phyloP scores from a whole-genome alignment of 2,797 vertebrate species.

The Chanos chanos region DNA sequence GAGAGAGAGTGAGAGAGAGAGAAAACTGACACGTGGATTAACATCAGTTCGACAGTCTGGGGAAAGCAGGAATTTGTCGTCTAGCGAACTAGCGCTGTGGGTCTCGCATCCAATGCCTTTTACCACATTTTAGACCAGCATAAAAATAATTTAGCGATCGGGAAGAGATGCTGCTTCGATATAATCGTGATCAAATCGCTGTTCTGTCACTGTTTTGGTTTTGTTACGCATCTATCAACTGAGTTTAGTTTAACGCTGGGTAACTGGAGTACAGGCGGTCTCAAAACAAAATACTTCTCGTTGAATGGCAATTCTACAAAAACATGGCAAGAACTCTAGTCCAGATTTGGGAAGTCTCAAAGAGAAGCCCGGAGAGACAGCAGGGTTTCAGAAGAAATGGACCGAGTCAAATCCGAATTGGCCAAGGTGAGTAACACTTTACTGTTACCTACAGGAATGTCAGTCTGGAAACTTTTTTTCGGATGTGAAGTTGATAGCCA shows the following conservation, averaged over 20 bases:
- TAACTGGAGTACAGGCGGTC: constrained; percentile 24
- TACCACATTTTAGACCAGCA: background rate
- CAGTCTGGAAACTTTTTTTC: background rate
- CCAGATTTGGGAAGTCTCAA: constrained; percentile 70
- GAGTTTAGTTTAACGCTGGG: constrained; percentile 4
- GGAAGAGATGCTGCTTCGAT: constrained; percentile 31
- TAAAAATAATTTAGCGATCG: background rate
- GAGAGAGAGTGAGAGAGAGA: constrained; percentile 37
- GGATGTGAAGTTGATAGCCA: too few species aligned
- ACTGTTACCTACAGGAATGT: background rate
- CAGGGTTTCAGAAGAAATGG: constrained; percentile 72
- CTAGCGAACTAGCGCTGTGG: background rate
- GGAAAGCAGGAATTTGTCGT: constrained; percentile 35
- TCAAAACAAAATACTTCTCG: constrained; percentile 44
- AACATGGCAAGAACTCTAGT: constrained; percentile 76
- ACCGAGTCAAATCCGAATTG: constrained; percentile 69
- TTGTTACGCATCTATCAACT: constrained; percentile 3
- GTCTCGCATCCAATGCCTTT: background rate
- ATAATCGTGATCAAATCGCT: background rate
- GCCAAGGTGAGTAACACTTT: constrained; percentile 74
- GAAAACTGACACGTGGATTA: constrained; percentile 83
- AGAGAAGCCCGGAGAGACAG: constrained; percentile 61
- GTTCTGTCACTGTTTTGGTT: constrained; percentile 9
- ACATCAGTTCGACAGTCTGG: constrained; percentile 55
- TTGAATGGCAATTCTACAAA: constrained; percentile 85